Percentiles rank a stretch among this genome's conserved stretches.
phyloP scores from a whole-genome alignment of 2,113 vertebrate species.

The Phyllostomus discolor region DNA sequence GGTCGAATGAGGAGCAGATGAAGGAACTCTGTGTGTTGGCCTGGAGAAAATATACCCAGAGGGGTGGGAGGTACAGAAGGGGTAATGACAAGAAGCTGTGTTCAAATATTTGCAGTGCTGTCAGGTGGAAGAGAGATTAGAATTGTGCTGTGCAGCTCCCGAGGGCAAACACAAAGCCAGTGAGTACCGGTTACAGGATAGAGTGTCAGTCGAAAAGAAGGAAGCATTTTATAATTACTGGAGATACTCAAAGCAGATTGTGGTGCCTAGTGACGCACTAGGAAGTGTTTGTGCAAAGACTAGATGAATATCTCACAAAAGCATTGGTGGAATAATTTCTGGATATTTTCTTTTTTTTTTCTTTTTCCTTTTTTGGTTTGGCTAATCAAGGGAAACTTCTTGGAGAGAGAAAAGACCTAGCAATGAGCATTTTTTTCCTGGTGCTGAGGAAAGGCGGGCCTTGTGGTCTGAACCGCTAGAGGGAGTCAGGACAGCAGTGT shows the following conservation, averaged over 20 bases:
- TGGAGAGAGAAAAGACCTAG: background rate
- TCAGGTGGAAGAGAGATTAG: background rate
- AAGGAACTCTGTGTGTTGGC: background rate
- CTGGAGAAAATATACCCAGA: background rate
- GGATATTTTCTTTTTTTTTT: background rate
- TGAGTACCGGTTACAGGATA: background rate
- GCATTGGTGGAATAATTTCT: background rate
- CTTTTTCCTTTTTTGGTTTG: background rate
- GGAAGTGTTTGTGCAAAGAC: background rate
- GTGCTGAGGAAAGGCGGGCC: background rate
- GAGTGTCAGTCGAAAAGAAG: background rate
- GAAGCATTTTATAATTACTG: background rate
- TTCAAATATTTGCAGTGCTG: background rate
- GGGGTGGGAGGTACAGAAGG: too few species aligned
- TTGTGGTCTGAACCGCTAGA: conserved; percentile 65
- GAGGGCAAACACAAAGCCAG: background rate
- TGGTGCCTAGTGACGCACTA: background rate
- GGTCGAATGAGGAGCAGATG: background rate
- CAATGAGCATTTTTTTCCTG: background rate
- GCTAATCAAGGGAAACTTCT: background rate
- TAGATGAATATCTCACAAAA: background rate
- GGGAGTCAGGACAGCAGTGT: conserved; percentile 65
- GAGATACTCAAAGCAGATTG: background rate
- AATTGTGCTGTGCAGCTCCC: background rate
- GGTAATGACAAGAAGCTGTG: background rate